phyloP scores from a whole-genome alignment of 2,888 invertebrate genomes.

The Cerastis leucographa region DNA sequence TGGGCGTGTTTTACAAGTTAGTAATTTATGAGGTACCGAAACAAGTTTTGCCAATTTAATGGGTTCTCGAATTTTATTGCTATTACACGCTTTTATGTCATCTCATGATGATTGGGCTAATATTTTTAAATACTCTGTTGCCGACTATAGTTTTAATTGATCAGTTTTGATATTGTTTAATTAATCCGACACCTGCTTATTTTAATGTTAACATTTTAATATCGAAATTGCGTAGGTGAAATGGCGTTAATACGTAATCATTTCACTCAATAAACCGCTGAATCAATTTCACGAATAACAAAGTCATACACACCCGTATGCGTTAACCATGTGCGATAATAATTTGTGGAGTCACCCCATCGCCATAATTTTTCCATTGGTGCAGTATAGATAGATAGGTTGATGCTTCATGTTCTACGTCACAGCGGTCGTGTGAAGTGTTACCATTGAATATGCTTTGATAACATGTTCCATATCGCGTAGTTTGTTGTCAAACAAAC shows the following conservation, averaged over 20 bases:
- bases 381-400: constrained; percentile 32
- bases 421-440: constrained; percentile 54
- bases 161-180: constrained; percentile 17
- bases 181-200: constrained; percentile 23
- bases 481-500: constrained; percentile 86
- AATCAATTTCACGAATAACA: constrained; percentile 73
- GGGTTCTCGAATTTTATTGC: constrained; percentile 62
- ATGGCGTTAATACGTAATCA: constrained; percentile 68
- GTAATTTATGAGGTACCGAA: constrained; percentile 62
- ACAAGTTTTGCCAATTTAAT: constrained; percentile 67
- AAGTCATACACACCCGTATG: constrained; percentile 62
- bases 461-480: constrained; percentile 72
- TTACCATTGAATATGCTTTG: constrained; percentile 64
- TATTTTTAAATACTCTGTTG: constrained; percentile 22
- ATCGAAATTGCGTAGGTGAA: constrained; percentile 14
- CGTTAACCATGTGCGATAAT: constrained; percentile 54
- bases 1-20: constrained; percentile 61
- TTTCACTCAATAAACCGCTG: constrained; percentile 68
- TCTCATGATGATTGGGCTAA: constrained; percentile 57
- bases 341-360: constrained; percentile 55
- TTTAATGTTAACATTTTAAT: constrained; percentile 26
- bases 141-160: constrained; percentile 12
- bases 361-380: constrained; percentile 62
- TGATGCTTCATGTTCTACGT: constrained; percentile 48
- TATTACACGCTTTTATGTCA: constrained; percentile 66